Conservation (phyloP, 2,113 vertebrate genomes). For the Poicephalus gulielmi region DNA sequence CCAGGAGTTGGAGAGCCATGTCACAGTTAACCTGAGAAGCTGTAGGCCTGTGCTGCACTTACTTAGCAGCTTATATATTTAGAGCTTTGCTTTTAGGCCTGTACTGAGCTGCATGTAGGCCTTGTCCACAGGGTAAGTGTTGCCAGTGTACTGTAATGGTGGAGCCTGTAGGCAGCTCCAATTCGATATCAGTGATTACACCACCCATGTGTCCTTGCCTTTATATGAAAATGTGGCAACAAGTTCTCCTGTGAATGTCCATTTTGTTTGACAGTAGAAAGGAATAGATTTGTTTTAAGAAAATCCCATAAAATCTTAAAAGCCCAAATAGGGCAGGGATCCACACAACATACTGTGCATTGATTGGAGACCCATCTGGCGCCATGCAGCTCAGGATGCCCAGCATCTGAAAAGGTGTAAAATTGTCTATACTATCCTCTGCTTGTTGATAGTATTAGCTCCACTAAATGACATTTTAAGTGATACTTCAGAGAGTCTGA, state of each 20-base stretch:
- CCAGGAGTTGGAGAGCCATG: accelerated
- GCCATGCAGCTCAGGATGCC: neutral
- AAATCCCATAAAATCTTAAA: neutral
- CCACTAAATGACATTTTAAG: neutral
- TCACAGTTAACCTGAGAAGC: neutral
- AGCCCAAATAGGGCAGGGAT: neutral
- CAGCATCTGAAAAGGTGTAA: neutral
- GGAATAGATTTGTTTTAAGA: neutral
- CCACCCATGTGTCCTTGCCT: accelerated
- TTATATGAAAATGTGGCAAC: neutral
- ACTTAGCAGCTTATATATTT: neutral
- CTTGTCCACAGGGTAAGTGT: neutral
- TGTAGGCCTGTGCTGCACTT: neutral
- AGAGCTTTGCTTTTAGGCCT: neutral
- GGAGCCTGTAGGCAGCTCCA: neutral
- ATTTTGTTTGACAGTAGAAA: neutral
- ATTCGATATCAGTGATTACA: accelerated
- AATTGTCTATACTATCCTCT: neutral
- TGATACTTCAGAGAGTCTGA: neutral
- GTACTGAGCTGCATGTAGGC: neutral
- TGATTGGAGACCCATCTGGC: neutral
- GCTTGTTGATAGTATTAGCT: neutral
- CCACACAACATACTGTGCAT: neutral
- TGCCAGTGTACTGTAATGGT: neutral
- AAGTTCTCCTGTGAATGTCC: neutral